Evolutionary conservation across 1,140 invertebrate species (phyloP), one percentile per base, ranked within the genome.

Genomic region (Tetramorium simillimum): DNA sequence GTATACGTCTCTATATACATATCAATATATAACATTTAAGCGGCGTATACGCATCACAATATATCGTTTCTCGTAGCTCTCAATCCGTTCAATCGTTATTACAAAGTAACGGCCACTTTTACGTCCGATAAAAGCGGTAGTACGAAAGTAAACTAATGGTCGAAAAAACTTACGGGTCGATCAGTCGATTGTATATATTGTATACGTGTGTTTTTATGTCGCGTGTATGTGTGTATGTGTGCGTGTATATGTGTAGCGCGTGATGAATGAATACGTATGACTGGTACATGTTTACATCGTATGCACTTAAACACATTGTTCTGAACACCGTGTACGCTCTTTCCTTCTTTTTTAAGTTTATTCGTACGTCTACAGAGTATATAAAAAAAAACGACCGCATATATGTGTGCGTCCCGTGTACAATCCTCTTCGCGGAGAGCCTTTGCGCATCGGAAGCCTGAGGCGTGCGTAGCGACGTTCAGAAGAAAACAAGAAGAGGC

Each of bases 71-170:
- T 51, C 56, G 78, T 72, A 51, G 16, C 69, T 40, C 51, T 4
- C 33, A 43, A 85, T 78, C 53, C 67, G 24, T 72, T 72, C 56
- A n/a, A 69, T 84, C 49, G 40, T 62, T 21, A 72, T 88, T 40
- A 67, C 70, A 65, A 70, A 73, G 81, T 86, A 73, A 78, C 86
- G 16, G 37, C 86, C 91, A 84, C 77, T 90, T 91, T 91, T 89
- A 90, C 86, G 60, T 65, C 10, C 86, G 90, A 92, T 86, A 92
- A 92, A 92, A 92, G 88, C 87, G 88, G 86, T 87, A 84, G 85
- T 90, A 93, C 88, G 90, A 92, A 92, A 91, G 88, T 92, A 90
- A 88, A 89, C 73, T 88, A 91, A 90, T 73, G 86, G 87, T 86
- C 85, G 56, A 63, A 76, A 87, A 86, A 82, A 62, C 51, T 78